Evolutionary conservation across 2,113 vertebrate genomes (phyloP).

Genomic region (Ptilonorhynchus violaceus): DNA sequence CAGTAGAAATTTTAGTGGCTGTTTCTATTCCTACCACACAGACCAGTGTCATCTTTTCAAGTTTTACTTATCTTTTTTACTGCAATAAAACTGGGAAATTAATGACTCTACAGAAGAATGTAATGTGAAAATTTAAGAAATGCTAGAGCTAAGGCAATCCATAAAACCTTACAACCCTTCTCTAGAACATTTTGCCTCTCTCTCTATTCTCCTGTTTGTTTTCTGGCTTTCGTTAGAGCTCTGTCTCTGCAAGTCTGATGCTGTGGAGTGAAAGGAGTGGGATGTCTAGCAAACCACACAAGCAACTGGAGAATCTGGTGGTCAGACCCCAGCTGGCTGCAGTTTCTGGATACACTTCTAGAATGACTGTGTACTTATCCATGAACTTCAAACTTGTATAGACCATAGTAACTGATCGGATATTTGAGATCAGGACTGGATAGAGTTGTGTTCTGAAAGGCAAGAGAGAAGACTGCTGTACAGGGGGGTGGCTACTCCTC

Average conservation of each 20-base stretch:
- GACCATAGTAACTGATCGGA: neutral
- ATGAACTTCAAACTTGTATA: neutral
- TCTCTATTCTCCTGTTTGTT: neutral
- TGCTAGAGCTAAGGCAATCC: neutral
- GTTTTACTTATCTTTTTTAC: neutral
- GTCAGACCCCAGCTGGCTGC: neutral
- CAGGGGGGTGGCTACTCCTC: neutral
- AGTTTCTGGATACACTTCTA: neutral
- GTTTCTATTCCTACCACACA: neutral
- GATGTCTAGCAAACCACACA: neutral
- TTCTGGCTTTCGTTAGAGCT: neutral
- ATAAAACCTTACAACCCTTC: neutral
- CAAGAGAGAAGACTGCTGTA: neutral
- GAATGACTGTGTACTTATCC: neutral
- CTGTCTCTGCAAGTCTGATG: neutral
- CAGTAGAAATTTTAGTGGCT: neutral
- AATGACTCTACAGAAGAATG: neutral
- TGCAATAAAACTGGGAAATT: neutral
- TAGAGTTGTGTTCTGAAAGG: neutral
- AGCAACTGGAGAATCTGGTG: neutral
- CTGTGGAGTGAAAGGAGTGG: neutral
- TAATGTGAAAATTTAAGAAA: neutral
- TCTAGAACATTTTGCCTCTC: neutral
- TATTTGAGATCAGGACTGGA: neutral
- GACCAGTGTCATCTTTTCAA: neutral